Evolutionary conservation across 2,113 vertebrate species (phyloP).

Genomic region (Petrocephalus microphthalmus): DNA sequence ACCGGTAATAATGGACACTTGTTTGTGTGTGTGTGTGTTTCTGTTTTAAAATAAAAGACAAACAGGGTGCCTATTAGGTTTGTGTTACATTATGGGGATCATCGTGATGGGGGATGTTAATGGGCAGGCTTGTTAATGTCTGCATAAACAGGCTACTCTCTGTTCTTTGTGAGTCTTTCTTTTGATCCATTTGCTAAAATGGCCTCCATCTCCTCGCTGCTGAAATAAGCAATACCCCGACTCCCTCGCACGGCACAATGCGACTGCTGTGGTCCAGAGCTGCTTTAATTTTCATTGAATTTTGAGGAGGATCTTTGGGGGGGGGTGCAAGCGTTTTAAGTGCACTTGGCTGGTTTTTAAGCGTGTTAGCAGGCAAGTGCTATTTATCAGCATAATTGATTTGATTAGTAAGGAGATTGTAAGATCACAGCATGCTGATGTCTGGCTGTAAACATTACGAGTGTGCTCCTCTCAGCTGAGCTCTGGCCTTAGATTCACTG

Average conservation of each 20-base stretch:
- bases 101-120: neutral
- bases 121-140: neutral
- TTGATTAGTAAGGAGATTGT: constrained; percentile 75
- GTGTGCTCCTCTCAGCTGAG: neutral
- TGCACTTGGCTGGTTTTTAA: neutral
- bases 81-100: neutral
- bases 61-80: neutral
- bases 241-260: constrained; percentile 29
- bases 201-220: neutral
- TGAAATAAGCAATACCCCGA: neutral
- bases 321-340: neutral
- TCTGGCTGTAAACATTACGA: neutral
- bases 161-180: neutral
- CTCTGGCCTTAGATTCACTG: neutral
- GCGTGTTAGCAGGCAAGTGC: constrained; percentile 31
- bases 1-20: neutral
- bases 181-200: neutral
- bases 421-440: constrained; percentile 61
- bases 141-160: neutral
- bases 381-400: constrained; percentile 70
- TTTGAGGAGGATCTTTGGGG: constrained; percentile 15
- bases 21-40: too few relatives aligned
- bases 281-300: constrained; percentile 22
- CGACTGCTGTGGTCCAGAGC: constrained; percentile 28
- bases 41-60: neutral